Evolutionary conservation across 2,888 invertebrate genomes (phyloP).

Genomic region (Drosophila merina): DNA sequence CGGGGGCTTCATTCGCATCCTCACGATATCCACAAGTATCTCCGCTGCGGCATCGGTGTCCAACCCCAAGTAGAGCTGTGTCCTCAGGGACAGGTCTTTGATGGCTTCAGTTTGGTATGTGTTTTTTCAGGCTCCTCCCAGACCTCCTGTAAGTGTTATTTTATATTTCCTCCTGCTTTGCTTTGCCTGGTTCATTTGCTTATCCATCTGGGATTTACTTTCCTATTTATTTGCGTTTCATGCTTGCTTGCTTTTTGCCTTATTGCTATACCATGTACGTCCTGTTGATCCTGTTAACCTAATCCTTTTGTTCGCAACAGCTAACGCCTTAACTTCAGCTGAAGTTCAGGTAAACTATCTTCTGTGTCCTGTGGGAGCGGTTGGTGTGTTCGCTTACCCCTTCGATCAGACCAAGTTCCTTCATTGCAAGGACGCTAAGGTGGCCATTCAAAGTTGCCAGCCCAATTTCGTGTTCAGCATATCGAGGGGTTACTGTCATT

Average conservation of each 20-base stretch:
- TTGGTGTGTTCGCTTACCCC: constrained; percentile 87
- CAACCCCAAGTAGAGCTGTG: constrained; percentile 86
- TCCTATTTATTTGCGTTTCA: constrained; percentile 23
- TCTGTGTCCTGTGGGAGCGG: constrained; percentile 84
- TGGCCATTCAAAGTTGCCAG: constrained; percentile 86
- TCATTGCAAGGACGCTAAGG: constrained; percentile 88
- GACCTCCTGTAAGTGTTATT: constrained; percentile 59
- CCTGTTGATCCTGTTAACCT: constrained; percentile 23
- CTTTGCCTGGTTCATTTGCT: constrained; percentile 49
- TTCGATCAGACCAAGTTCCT: constrained; percentile 87
- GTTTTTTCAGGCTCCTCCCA: constrained; percentile 83
- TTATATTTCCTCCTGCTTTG: background rate
- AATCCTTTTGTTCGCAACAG: constrained; percentile 43
- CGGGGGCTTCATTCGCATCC: constrained; percentile 86
- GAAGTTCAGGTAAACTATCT: constrained; percentile 48
- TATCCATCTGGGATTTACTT: constrained; percentile 42
- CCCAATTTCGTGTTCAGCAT: constrained; percentile 88
- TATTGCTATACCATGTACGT: constrained; percentile 6
- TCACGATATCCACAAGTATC: constrained; percentile 86
- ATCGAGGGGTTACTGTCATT: constrained; percentile 85
- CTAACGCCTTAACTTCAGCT: constrained; percentile 18
- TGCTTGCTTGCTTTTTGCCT: constrained; percentile 23
- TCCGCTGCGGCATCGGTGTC: constrained; percentile 86
- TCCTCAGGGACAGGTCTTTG: constrained; percentile 87
- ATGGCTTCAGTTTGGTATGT: constrained; percentile 85